These are phyloP conservation scores for Eupithecia subfuscata DNA, from an alignment of 2,888 invertebrate species.

Conservation along the genomic window DNA sequence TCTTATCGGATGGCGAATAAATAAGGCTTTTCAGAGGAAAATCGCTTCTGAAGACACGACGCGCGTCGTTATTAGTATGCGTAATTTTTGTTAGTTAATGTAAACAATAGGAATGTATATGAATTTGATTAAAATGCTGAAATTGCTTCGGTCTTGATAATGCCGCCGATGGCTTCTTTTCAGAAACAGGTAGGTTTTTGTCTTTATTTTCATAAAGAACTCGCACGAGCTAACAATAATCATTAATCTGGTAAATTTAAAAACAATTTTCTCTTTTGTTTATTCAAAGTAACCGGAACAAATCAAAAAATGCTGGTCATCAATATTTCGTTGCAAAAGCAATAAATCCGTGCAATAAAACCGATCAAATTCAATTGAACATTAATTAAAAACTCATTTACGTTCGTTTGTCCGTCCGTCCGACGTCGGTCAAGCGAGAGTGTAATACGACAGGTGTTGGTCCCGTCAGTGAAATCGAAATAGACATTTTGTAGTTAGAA, in stretches of 20 bases:
- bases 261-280: neutral
- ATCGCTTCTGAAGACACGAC: neutral
- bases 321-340: constrained; percentile 18
- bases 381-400: constrained; percentile 56
- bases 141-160: neutral
- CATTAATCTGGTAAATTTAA: neutral
- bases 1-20: constrained; percentile 35
- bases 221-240: neutral
- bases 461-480: neutral
- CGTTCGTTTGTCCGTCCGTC: constrained; percentile 49
- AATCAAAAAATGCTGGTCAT: neutral
- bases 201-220: neutral
- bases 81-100: neutral
- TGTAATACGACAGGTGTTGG: neutral
- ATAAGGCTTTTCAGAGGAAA: constrained; percentile 16
- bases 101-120: neutral
- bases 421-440: constrained; percentile 32
- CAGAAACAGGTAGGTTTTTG: neutral
- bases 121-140: neutral
- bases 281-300: neutral
- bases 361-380: constrained; percentile 50
- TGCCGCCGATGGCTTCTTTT: neutral
- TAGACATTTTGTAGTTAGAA: neutral
- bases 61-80: neutral
- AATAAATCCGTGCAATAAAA: constrained; percentile 34